A percentile compares a stretch with the other conserved stretches of the same genome.
These are phyloP conservation scores for Danio tinwini DNA, from an alignment of 2,797 vertebrate genomes.

Conservation along the genomic window DNA sequence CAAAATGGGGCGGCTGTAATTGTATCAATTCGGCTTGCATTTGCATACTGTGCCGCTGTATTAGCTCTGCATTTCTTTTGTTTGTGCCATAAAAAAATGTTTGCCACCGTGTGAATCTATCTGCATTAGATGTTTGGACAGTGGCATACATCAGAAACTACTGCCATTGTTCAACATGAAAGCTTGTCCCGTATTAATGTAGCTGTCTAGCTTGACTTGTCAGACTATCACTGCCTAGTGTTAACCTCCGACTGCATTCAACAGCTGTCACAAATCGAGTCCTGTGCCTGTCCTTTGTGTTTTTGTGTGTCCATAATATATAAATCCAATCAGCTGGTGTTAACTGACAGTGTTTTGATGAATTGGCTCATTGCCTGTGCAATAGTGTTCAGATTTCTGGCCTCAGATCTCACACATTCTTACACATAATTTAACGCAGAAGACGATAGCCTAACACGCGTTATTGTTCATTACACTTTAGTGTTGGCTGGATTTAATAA, in stretches of 20 bases:
- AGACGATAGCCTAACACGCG: slow-evolving; percentile 31
- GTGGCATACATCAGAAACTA: not conserved
- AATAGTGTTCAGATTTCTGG: slow-evolving; percentile 38
- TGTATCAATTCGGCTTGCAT: slow-evolving; percentile 41
- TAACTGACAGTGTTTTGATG: slow-evolving; percentile 52
- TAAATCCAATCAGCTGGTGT: slow-evolving; percentile 50
- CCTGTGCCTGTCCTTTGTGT: slow-evolving; percentile 47
- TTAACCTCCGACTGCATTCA: slow-evolving; percentile 33
- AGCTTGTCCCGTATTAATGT: slow-evolving; percentile 18
- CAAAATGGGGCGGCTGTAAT: slow-evolving; percentile 35
- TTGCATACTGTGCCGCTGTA: slow-evolving; percentile 54
- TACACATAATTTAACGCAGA: slow-evolving; percentile 7
- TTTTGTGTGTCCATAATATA: slow-evolving; percentile 25
- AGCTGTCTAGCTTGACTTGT: slow-evolving; percentile 22
- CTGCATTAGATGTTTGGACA: not conserved
- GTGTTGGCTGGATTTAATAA: slow-evolving; percentile 46
- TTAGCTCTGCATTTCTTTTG: slow-evolving; percentile 50
- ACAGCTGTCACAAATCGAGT: slow-evolving; percentile 30
- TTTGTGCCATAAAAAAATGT: slow-evolving; percentile 43
- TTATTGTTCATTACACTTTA: slow-evolving; percentile 28
- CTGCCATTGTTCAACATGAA: slow-evolving; percentile 25
- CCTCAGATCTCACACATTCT: slow-evolving; percentile 27
- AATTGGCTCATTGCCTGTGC: slow-evolving; percentile 27
- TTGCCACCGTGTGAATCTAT: not conserved
- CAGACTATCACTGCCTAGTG: slow-evolving; percentile 46